These are phyloP conservation scores for Oligia fasciuncula DNA, from an alignment of 2,888 invertebrate genomes.

Conservation along the genomic window DNA sequence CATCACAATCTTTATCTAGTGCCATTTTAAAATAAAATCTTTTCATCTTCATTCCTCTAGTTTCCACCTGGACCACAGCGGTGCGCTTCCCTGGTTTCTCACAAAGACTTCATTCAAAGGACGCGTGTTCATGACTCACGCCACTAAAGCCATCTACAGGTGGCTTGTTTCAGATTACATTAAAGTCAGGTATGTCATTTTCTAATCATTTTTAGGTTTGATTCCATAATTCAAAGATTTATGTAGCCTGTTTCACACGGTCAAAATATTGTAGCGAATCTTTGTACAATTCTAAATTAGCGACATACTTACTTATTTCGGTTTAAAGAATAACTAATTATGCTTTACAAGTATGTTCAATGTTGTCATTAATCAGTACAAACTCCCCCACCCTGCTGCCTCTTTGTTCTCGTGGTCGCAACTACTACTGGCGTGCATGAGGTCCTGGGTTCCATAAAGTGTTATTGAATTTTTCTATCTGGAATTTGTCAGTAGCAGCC, in stretches of 20 bases:
- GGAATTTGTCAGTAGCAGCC: not conserved
- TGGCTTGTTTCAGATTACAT: constrained; percentile 99
- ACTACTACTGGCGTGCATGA: not conserved
- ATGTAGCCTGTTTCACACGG: not conserved
- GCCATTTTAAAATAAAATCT: not conserved
- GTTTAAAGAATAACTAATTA: not conserved
- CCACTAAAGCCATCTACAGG: constrained; percentile 99
- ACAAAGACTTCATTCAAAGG: constrained; percentile 99
- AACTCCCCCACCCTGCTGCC: not conserved
- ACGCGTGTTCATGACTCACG: constrained; percentile 99
- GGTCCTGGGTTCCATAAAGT: not conserved
- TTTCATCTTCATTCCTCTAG: constrained; percentile 84
- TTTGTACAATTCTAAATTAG: not conserved
- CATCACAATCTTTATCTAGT: not conserved
- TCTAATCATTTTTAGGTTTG: not conserved
- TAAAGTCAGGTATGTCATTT: constrained; percentile 94
- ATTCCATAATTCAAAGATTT: not conserved
- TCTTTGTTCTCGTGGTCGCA: not conserved
- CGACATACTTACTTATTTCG: not conserved
- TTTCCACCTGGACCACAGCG: constrained; percentile 99
- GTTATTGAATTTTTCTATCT: not conserved
- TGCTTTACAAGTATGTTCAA: not conserved
- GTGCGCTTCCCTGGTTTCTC: constrained; percentile 99
- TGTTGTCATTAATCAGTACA: not conserved
- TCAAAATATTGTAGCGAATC: not conserved